A percentile compares a stretch with the other conserved stretches of the same genome.
phyloP scores from a whole-genome alignment of 2,113 vertebrate genomes.

The Psittacula cyanocephala region DNA sequence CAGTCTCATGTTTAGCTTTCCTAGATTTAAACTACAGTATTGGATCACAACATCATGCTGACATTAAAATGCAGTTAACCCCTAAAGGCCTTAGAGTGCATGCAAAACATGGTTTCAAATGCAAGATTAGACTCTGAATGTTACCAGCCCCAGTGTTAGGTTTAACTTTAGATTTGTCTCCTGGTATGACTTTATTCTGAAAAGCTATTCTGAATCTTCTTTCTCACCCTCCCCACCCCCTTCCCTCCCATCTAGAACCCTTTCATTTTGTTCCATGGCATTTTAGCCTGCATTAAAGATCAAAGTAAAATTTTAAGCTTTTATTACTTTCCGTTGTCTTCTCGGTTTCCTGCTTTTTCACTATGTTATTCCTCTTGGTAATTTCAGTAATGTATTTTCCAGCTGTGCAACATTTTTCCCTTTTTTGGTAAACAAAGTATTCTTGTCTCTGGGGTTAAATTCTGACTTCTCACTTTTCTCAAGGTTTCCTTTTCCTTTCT shows the following conservation, averaged over 20 bases:
- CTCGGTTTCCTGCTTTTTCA: not conserved
- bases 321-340: too few relatives aligned
- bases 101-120: not conserved
- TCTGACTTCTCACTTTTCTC: not conserved
- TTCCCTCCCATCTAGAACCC: not conserved
- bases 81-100: not conserved
- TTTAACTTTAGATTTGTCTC: constrained; percentile 12
- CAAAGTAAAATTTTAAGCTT: too few relatives aligned
- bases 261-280: too few relatives aligned
- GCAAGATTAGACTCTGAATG: not conserved
- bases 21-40: not conserved
- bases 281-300: too few relatives aligned
- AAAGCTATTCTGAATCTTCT: constrained; percentile 8
- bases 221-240: too few relatives aligned
- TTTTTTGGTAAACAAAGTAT: not conserved
- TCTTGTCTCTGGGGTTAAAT: not conserved
- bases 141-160: not conserved
- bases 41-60: not conserved
- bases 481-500: not conserved
- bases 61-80: not conserved
- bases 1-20: not conserved
- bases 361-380: not conserved
- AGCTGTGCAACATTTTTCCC: not conserved
- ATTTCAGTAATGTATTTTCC: not conserved
- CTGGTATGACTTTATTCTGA: not conserved